These are phyloP conservation scores for Tenthredo notha DNA, from an alignment of 2,888 invertebrate species.

Conservation along the genomic window DNA sequence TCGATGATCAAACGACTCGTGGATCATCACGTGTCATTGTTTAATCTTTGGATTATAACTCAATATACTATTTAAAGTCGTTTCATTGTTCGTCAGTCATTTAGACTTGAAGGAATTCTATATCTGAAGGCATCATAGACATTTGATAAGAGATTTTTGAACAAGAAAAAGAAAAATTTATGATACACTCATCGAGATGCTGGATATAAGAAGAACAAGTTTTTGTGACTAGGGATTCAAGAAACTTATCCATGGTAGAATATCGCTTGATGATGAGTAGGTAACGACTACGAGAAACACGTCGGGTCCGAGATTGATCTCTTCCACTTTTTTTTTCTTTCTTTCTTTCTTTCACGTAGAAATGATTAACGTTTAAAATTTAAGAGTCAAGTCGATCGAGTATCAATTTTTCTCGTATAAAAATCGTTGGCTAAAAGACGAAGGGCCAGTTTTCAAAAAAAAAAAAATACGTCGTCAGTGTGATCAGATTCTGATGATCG, in stretches of 20 bases:
- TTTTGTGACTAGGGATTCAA: not conserved
- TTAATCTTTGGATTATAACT: not conserved
- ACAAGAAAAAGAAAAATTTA: not conserved
- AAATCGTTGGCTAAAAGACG: not conserved
- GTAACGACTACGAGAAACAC: not conserved
- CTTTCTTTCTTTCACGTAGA: not conserved
- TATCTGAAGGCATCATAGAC: not conserved
- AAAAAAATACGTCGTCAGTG: not conserved
- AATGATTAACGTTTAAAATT: not conserved
- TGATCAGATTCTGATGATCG: not conserved
- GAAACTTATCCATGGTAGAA: not conserved
- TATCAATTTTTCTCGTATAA: not conserved
- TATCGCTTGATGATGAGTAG: conserved; percentile 1
- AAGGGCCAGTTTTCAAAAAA: not conserved
- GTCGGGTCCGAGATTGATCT: not conserved
- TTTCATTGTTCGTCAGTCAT: not conserved
- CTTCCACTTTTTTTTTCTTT: conserved; percentile 5
- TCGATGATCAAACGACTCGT: not conserved
- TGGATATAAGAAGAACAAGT: not conserved
- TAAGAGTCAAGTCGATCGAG: not conserved
- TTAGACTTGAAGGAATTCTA: not conserved
- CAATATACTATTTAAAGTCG: not conserved
- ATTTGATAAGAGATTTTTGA: not conserved
- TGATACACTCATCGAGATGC: not conserved
- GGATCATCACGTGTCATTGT: not conserved